phyloP scores from a whole-genome alignment of 35 echinoderm and acorn worm species.

The Diadema setosum region DNA sequence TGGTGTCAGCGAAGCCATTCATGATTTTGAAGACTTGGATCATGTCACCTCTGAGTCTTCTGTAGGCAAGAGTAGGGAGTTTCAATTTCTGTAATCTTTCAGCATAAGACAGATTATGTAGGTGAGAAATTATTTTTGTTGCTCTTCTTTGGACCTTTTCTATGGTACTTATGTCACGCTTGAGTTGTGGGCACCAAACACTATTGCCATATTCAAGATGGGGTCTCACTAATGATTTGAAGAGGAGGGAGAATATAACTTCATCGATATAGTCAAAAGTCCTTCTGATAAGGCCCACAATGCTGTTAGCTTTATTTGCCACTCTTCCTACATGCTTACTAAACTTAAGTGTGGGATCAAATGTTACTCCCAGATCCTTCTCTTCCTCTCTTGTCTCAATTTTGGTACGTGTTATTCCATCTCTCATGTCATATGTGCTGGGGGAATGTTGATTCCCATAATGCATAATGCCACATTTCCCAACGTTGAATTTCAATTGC shows the following conservation, averaged over 20 bases:
- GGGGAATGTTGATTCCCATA: background rate
- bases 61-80: constrained; percentile 24
- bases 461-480: background rate
- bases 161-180: background rate
- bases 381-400: background rate
- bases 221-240: constrained; percentile 34
- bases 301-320: too few species aligned
- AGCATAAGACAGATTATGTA: constrained; percentile 4
- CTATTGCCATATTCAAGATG: constrained; percentile 39
- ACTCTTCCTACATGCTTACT: background rate
- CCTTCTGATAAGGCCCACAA: too few species aligned
- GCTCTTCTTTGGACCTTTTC: too few species aligned
- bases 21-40: constrained; percentile 41
- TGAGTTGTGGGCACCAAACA: constrained; percentile 17
- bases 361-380: background rate
- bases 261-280: too few species aligned
- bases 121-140: constrained; percentile 11
- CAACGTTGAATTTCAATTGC: background rate
- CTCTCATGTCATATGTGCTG: background rate
- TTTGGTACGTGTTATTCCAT: background rate
- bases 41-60: constrained; percentile 48
- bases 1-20: too few species aligned
- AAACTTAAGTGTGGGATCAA: background rate
- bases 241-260: background rate
- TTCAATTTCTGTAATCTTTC: background rate